Conservation (phyloP, 2,797 vertebrate genomes). For the Potorous gilbertii region DNA sequence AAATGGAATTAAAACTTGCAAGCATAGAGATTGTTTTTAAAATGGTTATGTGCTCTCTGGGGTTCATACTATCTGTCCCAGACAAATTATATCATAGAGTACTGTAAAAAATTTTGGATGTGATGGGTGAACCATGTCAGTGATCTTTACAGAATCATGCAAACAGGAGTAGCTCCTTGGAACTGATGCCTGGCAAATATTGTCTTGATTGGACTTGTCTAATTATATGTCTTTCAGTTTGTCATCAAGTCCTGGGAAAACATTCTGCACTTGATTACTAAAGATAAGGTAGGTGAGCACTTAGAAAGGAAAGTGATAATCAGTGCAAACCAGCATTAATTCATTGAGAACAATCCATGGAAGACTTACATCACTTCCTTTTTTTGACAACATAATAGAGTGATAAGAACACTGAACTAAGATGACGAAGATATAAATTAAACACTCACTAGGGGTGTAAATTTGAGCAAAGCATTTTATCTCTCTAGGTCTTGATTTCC, state of each 20-base stretch:
- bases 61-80: neutral
- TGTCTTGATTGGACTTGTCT: neutral
- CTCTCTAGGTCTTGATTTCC: too few relatives aligned
- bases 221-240: neutral
- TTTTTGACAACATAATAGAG: too few relatives aligned
- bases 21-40: neutral
- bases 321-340: neutral
- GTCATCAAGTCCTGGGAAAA: neutral
- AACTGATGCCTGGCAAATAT: neutral
- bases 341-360: neutral
- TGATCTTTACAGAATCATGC: neutral
- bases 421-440: too few relatives aligned
- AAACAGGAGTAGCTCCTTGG: neutral
- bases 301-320: neutral
- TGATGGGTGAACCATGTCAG: neutral
- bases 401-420: too few relatives aligned
- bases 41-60: neutral
- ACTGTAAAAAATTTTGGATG: neutral
- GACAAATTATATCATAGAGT: neutral
- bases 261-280: neutral
- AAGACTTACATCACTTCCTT: neutral
- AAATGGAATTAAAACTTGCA: neutral
- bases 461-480: too few relatives aligned
- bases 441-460: too few relatives aligned
- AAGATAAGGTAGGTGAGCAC: neutral